Conservation (phyloP, 2,797 vertebrate genomes). For the Cryptoblepharus egeriae region DNA sequence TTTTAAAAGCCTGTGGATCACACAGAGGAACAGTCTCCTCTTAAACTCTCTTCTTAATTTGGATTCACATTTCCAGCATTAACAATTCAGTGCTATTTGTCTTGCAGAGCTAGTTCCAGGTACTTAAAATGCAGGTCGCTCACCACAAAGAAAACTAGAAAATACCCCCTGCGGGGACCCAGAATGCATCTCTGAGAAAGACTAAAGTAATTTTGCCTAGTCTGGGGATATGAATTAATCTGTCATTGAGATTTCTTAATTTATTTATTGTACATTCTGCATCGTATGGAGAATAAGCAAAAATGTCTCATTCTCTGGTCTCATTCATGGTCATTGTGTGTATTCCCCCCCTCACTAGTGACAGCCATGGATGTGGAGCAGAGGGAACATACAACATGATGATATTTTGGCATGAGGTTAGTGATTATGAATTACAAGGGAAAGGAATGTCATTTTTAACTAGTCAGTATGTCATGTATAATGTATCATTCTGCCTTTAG, state of each 20-base stretch:
- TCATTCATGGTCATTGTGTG: not conserved
- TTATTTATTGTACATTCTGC: not conserved
- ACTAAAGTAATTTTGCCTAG: not conserved
- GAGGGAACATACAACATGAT: not conserved
- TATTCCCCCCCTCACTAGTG: not conserved
- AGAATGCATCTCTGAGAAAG: constrained; percentile 7
- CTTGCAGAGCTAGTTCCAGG: not conserved
- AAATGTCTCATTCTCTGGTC: not conserved
- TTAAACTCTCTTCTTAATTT: constrained; percentile 26
- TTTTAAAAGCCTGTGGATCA: constrained; percentile 13
- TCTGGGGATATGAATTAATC: not conserved
- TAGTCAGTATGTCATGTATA: not conserved
- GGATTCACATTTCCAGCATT: constrained; percentile 12
- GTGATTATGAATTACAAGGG: not conserved
- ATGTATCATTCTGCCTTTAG: not conserved
- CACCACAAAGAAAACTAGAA: constrained; percentile 23
- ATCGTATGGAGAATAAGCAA: not conserved
- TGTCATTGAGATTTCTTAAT: not conserved
- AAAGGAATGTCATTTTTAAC: not conserved
- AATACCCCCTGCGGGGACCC: not conserved
- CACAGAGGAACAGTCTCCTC: not conserved
- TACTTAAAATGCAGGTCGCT: constrained; percentile 21
- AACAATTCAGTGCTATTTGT: constrained; percentile 28
- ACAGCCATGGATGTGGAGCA: not conserved
- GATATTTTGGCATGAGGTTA: not conserved